phyloP scores from a whole-genome alignment of 92 coral and sea anemone genomes.

The Zoanthus sansibaricus region DNA sequence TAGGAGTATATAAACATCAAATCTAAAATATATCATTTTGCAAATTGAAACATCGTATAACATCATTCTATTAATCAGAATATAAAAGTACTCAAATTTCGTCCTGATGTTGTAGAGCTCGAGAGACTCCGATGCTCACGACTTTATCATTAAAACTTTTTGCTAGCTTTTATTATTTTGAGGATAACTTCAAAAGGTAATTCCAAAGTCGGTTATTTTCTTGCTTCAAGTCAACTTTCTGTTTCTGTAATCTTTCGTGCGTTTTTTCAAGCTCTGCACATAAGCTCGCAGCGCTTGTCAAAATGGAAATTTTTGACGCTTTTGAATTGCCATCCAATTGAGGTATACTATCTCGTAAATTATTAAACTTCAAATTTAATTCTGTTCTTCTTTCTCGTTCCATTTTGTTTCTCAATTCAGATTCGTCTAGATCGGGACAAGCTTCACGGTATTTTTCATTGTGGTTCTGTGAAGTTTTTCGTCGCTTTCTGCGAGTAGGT shows the following conservation, averaged over 20 bases:
- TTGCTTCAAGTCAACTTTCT: constrained; percentile 8
- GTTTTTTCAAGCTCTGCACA: constrained; percentile 12
- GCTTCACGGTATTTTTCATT: background rate
- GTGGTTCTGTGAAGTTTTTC: background rate
- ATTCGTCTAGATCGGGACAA: constrained; percentile 4
- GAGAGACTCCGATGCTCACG: no score
- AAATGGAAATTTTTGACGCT: constrained; percentile 31
- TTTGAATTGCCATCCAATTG: constrained; percentile 6
- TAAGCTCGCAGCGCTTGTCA: constrained; percentile 22
- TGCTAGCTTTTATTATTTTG: background rate
- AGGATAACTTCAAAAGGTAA: constrained; percentile 13
- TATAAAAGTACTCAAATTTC: no score
- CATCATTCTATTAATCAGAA: no score
- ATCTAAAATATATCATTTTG: no score
- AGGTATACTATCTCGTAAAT: constrained; percentile 30
- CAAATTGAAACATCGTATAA: no score
- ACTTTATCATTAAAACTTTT: background rate
- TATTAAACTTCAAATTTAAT: constrained; percentile 27
- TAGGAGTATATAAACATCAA: no score
- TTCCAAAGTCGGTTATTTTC: constrained; percentile 26
- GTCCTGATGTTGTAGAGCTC: no score
- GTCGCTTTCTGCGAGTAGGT: constrained; percentile 1
- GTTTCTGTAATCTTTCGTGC: constrained; percentile 7
- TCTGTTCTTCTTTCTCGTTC: constrained; percentile 34
- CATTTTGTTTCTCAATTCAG: constrained; percentile 34